Base-by-base conservation (phyloP, 2,888 invertebrate genomes). In the Lucinisca nassula region DNA sequence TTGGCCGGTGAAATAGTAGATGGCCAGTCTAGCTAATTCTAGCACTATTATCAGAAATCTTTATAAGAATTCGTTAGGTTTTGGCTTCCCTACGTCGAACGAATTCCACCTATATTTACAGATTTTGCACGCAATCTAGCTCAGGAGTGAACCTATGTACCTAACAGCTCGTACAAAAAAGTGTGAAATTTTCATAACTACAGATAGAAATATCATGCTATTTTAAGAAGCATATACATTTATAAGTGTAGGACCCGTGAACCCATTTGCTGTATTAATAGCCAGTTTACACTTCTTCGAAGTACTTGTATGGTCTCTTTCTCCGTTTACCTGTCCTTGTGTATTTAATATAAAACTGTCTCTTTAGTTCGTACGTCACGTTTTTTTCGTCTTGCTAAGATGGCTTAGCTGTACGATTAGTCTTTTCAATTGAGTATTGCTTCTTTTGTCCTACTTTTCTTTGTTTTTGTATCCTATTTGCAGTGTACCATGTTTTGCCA, bases 341-440 rank as follows among this genome's bases (percentile, higher is more conserved):
- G 32, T 79, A 72, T 30, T 24, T 67, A 21, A 77, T 77, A 30
- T 58, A 58, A 24, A n/a, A 77, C 21, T 77, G 77, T 37, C 58
- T 55, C n/a, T 58, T 77, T 1, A 77, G 38, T 21, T 32, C 55
- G 3, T 77, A 55, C 14, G 58, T 24, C n/a, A 77, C 77, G 58
- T 79, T 55, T 2, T 72, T 21, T 24, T 72, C 35, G 3, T 17
- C 49, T 35, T 70, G 58, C 79, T 70, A 79, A 40, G 79, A 79
- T n/a, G 79, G 70, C n/a, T 45, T 70, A 2, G 24, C n/a, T 40
- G 6, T 40, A 24, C 27, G 27, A 24, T 70, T 32, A 21, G 12
- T 30, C 79, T 70, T 67, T 38, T 70, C 38, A 32, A 79, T 55
- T 12, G 45, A 27, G 35, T 61, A 79, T 3, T 79, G 17, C 21